A percentile compares a stretch with the other conserved stretches of the same genome.
These are phyloP conservation scores for Brachypteracias leptosomus DNA, from an alignment of 2,113 vertebrate species.

Conservation along the genomic window DNA sequence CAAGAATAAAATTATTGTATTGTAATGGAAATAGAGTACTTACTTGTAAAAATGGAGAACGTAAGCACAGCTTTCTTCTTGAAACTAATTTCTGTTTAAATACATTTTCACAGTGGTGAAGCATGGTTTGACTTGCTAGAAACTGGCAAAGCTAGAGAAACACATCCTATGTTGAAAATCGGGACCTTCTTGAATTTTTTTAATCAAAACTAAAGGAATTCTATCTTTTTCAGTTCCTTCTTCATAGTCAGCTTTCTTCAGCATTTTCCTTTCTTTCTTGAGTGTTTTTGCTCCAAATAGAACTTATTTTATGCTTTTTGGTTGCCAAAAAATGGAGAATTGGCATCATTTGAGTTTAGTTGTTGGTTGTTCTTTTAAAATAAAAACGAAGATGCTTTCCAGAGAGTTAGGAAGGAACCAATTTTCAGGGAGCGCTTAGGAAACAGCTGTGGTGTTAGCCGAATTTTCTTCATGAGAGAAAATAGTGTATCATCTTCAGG, in stretches of 20 bases:
- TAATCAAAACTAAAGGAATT: neutral
- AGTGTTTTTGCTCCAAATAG: neutral
- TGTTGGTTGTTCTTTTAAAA: neutral
- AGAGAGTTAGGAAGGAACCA: neutral
- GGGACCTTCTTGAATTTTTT: neutral
- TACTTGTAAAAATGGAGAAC: neutral
- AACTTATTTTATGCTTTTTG: neutral
- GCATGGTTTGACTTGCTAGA: neutral
- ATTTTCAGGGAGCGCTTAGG: neutral
- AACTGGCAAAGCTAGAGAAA: neutral
- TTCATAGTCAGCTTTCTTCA: neutral
- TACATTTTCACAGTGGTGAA: neutral
- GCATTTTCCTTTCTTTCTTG: neutral
- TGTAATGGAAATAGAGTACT: neutral
- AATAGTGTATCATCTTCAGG: neutral
- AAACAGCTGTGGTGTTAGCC: neutral
- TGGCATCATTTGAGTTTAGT: neutral
- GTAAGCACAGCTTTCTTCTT: neutral
- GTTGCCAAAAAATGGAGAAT: neutral
- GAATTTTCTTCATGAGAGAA: neutral
- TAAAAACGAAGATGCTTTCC: neutral
- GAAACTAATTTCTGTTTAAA: neutral
- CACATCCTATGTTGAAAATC: neutral
- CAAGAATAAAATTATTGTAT: neutral
- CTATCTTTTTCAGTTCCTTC: neutral